Evolutionary conservation across 1,140 invertebrate species (phyloP).

Genomic region (Globodera ellingtonae): DNA sequence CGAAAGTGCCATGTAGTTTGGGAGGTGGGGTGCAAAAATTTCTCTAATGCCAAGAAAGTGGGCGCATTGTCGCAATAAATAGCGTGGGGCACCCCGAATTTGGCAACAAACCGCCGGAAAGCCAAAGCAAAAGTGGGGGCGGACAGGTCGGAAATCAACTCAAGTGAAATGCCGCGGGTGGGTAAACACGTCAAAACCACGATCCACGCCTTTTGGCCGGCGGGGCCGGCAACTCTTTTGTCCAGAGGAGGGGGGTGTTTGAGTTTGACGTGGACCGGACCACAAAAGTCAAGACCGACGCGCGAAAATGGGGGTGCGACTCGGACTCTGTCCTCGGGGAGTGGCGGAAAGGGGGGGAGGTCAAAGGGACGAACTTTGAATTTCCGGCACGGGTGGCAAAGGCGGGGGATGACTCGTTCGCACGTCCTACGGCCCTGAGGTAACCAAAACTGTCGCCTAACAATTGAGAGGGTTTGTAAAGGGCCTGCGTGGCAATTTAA

Average conservation of each 20-base stretch:
- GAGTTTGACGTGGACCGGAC: neutral
- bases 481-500: neutral
- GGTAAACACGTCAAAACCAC: neutral
- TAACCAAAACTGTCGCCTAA: neutral
- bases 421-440: neutral
- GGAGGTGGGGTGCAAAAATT: too few species aligned
- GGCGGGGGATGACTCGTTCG: neutral
- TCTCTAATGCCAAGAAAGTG: neutral
- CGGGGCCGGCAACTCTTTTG: too few species aligned
- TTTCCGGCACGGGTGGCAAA: neutral
- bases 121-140: neutral
- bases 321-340: neutral
- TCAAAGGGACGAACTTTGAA: neutral
- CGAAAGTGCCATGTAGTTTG: too few species aligned
- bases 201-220: neutral
- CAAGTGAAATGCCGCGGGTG: neutral
- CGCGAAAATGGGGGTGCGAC: neutral
- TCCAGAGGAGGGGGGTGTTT: too few species aligned
- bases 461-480: neutral
- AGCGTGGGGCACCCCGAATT: neutral
- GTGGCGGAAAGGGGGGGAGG: neutral
- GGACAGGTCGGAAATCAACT: neutral
- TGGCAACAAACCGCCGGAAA: neutral
- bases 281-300: constrained; percentile 4
- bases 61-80: neutral